Conservation (phyloP, 2,797 vertebrate genomes). For the Chelon auratus region DNA sequence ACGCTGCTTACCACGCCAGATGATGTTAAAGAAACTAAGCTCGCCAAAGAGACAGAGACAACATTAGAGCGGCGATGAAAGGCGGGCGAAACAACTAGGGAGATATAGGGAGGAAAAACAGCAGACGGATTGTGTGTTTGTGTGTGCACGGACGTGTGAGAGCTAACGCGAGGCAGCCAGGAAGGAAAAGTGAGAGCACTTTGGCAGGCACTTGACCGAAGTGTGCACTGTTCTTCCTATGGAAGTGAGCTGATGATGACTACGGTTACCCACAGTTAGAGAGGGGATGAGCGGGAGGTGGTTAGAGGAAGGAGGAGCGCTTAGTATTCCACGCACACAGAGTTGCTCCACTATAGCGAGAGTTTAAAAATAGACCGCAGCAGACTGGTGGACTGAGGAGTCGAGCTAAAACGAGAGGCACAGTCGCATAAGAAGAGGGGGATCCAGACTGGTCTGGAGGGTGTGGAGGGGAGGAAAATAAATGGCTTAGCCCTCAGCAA, state of each 20-base stretch:
- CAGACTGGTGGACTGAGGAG: constrained; percentile 64
- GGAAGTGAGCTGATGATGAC: constrained; percentile 59
- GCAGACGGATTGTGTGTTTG: constrained; percentile 22
- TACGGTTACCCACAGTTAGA: constrained; percentile 56
- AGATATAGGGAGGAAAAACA: constrained; percentile 1
- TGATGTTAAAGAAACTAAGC: constrained; percentile 25
- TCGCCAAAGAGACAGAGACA: constrained; percentile 35
- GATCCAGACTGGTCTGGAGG: constrained; percentile 48
- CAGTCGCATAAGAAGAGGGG: constrained; percentile 21
- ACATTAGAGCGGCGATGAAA: constrained; percentile 27
- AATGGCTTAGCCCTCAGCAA: constrained; percentile 7
- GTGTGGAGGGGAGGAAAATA: constrained; percentile 3
- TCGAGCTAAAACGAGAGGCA: constrained; percentile 61
- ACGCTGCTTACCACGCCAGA: constrained; percentile 17
- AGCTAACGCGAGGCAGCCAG: constrained; percentile 18
- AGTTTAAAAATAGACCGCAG: constrained; percentile 79
- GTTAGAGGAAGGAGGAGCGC: constrained; percentile 35
- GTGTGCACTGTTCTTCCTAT: constrained; percentile 49
- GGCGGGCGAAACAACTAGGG: constrained; percentile 16
- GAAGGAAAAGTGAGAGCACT: constrained; percentile 48
- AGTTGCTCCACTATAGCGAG: constrained; percentile 71
- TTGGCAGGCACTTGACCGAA: constrained; percentile 64
- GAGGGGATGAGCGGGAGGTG: constrained; percentile 43
- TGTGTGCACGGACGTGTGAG: constrained; percentile 18
- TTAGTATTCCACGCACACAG: constrained; percentile 78